Evolutionary conservation across 2,888 invertebrate species (phyloP).

Genomic region (Polietes domitor): DNA sequence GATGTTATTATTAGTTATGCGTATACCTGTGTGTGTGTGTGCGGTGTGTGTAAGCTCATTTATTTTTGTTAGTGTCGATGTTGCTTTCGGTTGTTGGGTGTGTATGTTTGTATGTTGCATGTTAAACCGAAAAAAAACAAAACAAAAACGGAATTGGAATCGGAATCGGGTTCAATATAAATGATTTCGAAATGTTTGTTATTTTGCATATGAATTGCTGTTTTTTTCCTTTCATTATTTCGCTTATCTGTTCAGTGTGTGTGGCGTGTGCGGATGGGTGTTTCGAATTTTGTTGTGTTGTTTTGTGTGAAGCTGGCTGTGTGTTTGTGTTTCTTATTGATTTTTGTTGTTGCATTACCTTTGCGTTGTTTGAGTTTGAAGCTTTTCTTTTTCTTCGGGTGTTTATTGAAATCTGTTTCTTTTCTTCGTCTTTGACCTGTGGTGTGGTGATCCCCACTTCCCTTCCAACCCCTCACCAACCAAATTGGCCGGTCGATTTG

Average conservation of each 20-base stretch:
- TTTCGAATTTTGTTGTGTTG: not conserved
- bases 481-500: not conserved
- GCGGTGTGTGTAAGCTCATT: not conserved
- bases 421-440: slow-evolving; percentile 1
- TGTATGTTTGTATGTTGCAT: not conserved
- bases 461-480: too few relatives aligned
- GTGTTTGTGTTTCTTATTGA: not conserved
- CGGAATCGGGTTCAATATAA: slow-evolving; percentile 63
- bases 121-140: slow-evolving; percentile 23
- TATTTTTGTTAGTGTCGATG: not conserved
- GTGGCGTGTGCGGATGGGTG: not conserved
- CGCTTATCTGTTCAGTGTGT: not conserved
- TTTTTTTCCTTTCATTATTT: slow-evolving; percentile 55
- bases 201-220: slow-evolving; percentile 77
- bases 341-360: not conserved
- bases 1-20: slow-evolving; percentile 47
- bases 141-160: too few relatives aligned
- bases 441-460: too few relatives aligned
- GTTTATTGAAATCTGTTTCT: not conserved
- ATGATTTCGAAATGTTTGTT: slow-evolving; percentile 70
- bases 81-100: not conserved
- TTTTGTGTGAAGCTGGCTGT: not conserved
- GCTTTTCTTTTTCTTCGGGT: slow-evolving; percentile 18
- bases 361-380: slow-evolving; percentile 22
- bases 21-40: slow-evolving; percentile 68